These are phyloP conservation scores for Phasia obesa DNA, from an alignment of 2,888 invertebrate species.

Conservation along the genomic window DNA sequence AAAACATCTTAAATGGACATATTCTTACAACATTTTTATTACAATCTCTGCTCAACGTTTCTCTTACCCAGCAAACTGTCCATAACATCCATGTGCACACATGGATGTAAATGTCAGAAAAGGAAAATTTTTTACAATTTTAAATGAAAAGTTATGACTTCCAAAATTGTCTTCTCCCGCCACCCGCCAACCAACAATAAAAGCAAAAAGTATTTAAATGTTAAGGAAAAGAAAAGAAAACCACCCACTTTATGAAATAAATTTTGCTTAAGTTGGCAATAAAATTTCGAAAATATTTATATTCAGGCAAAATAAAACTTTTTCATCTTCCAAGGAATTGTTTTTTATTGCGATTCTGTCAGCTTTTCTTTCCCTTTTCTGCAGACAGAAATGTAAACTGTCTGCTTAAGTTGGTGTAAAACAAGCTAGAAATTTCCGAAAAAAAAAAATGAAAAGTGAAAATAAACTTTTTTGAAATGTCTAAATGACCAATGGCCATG, in stretches of 20 bases:
- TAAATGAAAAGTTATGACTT: conserved; percentile 74
- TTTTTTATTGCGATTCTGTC: conserved; percentile 29
- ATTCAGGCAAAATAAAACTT: conserved; percentile 54
- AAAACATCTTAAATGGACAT: conserved; percentile 2
- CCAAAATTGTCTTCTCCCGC: conserved; percentile 46
- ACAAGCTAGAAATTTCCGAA: not conserved
- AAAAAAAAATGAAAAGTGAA: too few relatives aligned
- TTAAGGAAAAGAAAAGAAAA: not conserved
- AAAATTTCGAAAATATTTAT: conserved; percentile 54
- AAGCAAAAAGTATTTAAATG: not conserved
- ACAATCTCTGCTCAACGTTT: conserved; percentile 32
- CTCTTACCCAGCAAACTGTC: not conserved
- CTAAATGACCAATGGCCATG: conserved; percentile 36
- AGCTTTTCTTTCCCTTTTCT: conserved; percentile 4
- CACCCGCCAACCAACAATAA: not conserved
- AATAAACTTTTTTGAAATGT: conserved; percentile 3
- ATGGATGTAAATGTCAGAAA: conserved; percentile 13
- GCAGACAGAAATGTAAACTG: conserved; percentile 27
- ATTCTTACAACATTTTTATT: conserved; percentile 24
- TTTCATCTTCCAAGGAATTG: conserved; percentile 14
- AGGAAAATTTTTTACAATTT: conserved; percentile 48
- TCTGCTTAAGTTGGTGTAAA: conserved; percentile 10
- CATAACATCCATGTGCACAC: not conserved
- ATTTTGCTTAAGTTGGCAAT: conserved; percentile 59
- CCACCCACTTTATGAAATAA: conserved; percentile 50